A percentile compares a stretch with the other conserved stretches of the same genome.
phyloP scores from a whole-genome alignment of 2,888 invertebrate species.

The Pollenia angustigena region DNA sequence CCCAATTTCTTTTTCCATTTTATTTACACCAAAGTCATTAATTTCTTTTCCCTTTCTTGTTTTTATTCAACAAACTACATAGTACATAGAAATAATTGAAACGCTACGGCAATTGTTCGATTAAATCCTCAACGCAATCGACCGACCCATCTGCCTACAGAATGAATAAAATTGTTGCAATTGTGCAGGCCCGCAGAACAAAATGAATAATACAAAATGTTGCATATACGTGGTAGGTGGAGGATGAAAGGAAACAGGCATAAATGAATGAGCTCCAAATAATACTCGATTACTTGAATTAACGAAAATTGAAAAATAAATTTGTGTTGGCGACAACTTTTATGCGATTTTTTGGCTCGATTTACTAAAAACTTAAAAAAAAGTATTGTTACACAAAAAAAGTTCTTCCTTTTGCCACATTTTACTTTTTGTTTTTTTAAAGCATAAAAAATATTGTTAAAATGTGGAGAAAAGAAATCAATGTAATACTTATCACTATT shows the following conservation, averaged over 20 bases:
- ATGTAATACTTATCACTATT: slow-evolving; percentile 62
- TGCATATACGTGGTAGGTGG: slow-evolving; percentile 16
- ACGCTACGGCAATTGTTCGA: slow-evolving; percentile 60
- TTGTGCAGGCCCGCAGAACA: slow-evolving; percentile 44
- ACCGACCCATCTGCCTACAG: slow-evolving; percentile 34
- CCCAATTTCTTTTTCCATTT: slow-evolving; percentile 49
- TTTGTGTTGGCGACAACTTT: slow-evolving; percentile 73
- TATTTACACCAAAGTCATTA: slow-evolving; percentile 70
- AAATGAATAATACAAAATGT: slow-evolving; percentile 46
- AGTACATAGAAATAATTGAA: slow-evolving; percentile 58
- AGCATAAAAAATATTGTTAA: slow-evolving; percentile 50
- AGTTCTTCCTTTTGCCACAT: slow-evolving; percentile 54
- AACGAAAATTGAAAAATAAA: slow-evolving; percentile 74
- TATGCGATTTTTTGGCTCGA: slow-evolving; percentile 72
- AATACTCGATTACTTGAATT: slow-evolving; percentile 72
- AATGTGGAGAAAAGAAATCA: slow-evolving; percentile 28
- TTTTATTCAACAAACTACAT: slow-evolving; percentile 52
- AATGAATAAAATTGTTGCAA: slow-evolving; percentile 69
- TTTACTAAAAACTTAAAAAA: slow-evolving; percentile 25
- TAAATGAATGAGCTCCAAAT: slow-evolving; percentile 56
- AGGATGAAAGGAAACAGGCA: slow-evolving; percentile 4
- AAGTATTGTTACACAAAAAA: slow-evolving; percentile 37
- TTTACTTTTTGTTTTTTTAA: not conserved
- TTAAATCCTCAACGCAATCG: slow-evolving; percentile 40
- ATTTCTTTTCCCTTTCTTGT: slow-evolving; percentile 52